Percentiles rank a stretch among this genome's conserved stretches.
These are phyloP conservation scores for human DNA, from an alignment of 2,113 vertebrate genomes.

Conservation along the genomic window GRCh38 chr9:89424001-89424500, in stretches of 20 bases:
- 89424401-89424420: neutral
- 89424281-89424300: too few relatives aligned
- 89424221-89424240: too few relatives aligned
- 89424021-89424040: neutral
- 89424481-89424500: neutral
- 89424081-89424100: too few relatives aligned
- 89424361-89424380: neutral
- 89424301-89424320: too few relatives aligned
- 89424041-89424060: too few relatives aligned
- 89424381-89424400: too few relatives aligned
- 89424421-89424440: neutral
- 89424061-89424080: too few relatives aligned
- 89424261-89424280: neutral
- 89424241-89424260: too few relatives aligned
- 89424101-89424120: too few relatives aligned
- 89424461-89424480: neutral
- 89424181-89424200: neutral
- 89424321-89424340: neutral
- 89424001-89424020: neutral
- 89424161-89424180: neutral
- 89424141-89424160: neutral
- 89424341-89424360: accelerated
- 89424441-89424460: accelerated
- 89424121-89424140: too few relatives aligned
- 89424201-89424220: accelerated